Evolutionary conservation across 2,113 vertebrate species (phyloP), one percentile per base, ranked within the genome.

Genomic region (Capricornis sumatraensis): DNA sequence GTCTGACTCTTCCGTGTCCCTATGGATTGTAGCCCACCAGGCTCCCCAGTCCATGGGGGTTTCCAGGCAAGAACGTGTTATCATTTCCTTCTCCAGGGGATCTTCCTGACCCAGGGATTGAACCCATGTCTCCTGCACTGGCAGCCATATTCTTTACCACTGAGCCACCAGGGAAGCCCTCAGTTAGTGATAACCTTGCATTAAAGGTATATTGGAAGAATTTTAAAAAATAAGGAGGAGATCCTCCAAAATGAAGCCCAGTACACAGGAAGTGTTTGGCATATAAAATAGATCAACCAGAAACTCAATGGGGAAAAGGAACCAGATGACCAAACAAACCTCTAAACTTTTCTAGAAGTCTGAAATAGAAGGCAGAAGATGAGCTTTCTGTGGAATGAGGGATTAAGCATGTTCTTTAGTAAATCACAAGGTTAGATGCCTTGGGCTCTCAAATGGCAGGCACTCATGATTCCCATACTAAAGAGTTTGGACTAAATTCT

Each of bases 1-100:
- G n/a, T 40, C n/a, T 23, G 17, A 71, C n/a, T 11, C 67, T 23
- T 36, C n/a, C 0, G 0, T 43, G 40, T 27, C 36, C 23, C 23
- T 43, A 14, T 43, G 36, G 71, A 13, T 27, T 76, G 23, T 43
- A 76, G 23, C 67, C 67, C 2, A 0, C n/a, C 71, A 43, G 40
- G 40, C 21, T 76, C 23, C 71, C 23, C 36, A 43, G 71, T 27
- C 71, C 23, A 76, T 43, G 23, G 71, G 21, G 12, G 71, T 43
- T 76, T 27, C 71, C 40, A 71, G n/a, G 67, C 67, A 71, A 71
- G n/a, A 40, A 40, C 3, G 5, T 40, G n/a, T 71, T 23, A 71
- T 71, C n/a, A 40, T 40, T 71, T 71, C 67, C n/a, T 71, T 71
- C 67, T 40, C 67, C 19, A 23, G 67, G 0, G n/a, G 19, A 71